Evolutionary conservation across 37 sponge, comb jelly and placozoan genomes (phyloP), one percentile per base, ranked within the genome.

Genomic region (Tethya wilhelma): DNA sequence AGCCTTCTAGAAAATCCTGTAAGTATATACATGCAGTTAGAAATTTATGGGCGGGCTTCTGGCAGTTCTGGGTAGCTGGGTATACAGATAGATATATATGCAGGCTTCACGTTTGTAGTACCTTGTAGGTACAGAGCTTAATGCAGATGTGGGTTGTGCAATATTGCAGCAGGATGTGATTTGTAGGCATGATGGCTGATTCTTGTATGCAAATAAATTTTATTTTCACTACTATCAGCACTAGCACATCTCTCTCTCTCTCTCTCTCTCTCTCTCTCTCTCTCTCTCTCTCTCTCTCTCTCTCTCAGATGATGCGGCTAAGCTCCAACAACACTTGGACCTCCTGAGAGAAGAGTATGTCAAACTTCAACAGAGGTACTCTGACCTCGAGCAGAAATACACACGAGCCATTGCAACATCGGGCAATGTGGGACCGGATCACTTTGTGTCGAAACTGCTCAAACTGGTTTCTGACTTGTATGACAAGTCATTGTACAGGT

Each of bases 261-360:
- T 23, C 63, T 67, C 68, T 23, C 68, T 60, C 63, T 60, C 42
- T 69, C 70, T 69, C 44, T 22, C 44, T 2, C 70, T 11, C 70
- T 22, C 70, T 29, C 44, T 43, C 25, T 41, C 22, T 41, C 70
- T 14, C 22, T 69, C 20, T 69, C 42, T 69, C 44, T 69, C 22
- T 29, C n/a, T 55, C 60, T 7, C 49, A 81, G 91, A 63, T 38
- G 93, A 96, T 64, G 85, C 59, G 12, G 90, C 77, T 3, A 96
- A 91, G 81, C 69, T 91, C 31, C 95, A 96, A 79, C 87, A 91
- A 43, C 95, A 96, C 75, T 85, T 96, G 60, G 71, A 82, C 30
- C 92, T 96, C 41, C 87, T 96, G 73, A 82, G 85, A 39, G 95
- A 93, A 84, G 87, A 96, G 87, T 94, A 96, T 75, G 84, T 82